Percentiles rank a stretch among this genome's conserved stretches.
Conservation (phyloP, 2,797 vertebrate species). For the Margarornis squamiger region DNA sequence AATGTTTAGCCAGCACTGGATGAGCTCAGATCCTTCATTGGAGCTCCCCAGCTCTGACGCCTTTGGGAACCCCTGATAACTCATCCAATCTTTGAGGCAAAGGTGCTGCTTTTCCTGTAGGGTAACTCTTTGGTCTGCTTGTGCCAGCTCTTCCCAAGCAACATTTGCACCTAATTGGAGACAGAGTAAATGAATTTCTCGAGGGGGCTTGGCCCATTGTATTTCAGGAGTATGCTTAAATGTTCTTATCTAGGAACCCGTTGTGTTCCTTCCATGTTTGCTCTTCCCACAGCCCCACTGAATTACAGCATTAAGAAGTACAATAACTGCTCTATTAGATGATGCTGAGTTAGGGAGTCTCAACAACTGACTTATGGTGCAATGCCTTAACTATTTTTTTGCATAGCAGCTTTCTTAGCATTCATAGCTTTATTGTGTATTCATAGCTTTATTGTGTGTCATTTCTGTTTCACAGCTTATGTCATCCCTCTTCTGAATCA, state of each 20-base stretch:
- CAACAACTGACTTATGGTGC: background rate
- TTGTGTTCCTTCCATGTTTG: background rate
- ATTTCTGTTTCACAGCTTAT: background rate
- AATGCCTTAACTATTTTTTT: background rate
- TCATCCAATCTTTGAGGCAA: background rate
- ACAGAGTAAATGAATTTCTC: background rate
- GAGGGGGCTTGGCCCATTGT: background rate
- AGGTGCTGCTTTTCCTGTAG: background rate
- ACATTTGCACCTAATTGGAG: background rate
- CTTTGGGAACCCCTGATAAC: background rate
- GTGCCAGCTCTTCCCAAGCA: background rate
- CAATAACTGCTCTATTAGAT: background rate
- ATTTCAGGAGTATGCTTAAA: background rate
- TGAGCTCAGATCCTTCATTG: background rate
- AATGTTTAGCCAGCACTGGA: background rate
- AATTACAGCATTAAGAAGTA: background rate
- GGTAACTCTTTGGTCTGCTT: background rate
- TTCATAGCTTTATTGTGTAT: background rate
- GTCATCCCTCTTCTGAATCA: background rate
- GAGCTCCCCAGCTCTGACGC: rapidly evolving
- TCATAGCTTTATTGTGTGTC: background rate
- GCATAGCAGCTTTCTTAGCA: background rate
- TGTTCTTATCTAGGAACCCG: background rate
- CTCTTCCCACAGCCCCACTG: background rate
- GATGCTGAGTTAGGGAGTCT: background rate